Evolutionary conservation across 2,888 invertebrate genomes (phyloP).

Genomic region (Apocheima hispidaria): DNA sequence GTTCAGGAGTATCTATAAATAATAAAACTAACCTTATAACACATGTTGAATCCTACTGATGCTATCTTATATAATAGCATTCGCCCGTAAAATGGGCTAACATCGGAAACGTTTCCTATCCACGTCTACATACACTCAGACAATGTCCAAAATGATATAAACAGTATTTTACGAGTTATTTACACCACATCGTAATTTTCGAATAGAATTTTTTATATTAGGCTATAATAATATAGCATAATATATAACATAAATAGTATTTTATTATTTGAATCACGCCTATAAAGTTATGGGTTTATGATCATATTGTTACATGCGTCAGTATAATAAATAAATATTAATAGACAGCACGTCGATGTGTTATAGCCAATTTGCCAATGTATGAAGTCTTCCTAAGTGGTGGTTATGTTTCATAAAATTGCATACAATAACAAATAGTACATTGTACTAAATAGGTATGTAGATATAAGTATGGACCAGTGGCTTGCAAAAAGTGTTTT

Average conservation of each 20-base stretch:
- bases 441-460: too few relatives aligned
- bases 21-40: not conserved
- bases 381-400: too few relatives aligned
- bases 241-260: conserved; percentile 16
- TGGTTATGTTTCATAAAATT: too few relatives aligned
- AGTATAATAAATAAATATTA: conserved; percentile 30
- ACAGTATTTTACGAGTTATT: conserved; percentile 26
- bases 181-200: conserved; percentile 26
- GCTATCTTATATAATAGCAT: not conserved
- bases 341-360: conserved; percentile 6
- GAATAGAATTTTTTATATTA: conserved; percentile 13
- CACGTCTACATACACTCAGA: conserved; percentile 1
- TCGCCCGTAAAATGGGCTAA: not conserved
- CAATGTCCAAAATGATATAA: conserved; percentile 6
- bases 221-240: conserved; percentile 5
- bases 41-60: not conserved
- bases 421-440: too few relatives aligned
- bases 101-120: not conserved
- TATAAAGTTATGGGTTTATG: conserved; percentile 32
- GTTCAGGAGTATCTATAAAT: too few relatives aligned
- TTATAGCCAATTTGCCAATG: conserved; percentile 5
- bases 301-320: conserved; percentile 30
- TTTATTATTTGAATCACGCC: conserved; percentile 26
- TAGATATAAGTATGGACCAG: too few relatives aligned
- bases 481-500: too few relatives aligned